Conservation (phyloP, 2,113 vertebrate genomes). For the Canis aureus region DNA sequence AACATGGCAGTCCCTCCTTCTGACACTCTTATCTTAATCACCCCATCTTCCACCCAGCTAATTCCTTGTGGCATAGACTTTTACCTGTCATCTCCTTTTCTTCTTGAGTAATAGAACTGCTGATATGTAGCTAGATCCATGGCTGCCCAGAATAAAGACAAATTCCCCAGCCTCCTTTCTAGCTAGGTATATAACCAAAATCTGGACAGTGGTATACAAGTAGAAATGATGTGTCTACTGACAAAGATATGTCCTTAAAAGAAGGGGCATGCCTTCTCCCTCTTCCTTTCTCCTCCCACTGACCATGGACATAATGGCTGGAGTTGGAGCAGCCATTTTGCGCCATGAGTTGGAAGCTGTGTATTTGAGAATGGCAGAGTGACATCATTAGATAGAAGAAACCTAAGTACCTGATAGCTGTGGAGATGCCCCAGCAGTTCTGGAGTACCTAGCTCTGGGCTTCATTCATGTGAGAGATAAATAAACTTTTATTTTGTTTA, state of each 20-base stretch:
- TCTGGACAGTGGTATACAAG: background rate
- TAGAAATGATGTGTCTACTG: background rate
- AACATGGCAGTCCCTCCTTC: background rate
- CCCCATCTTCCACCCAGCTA: background rate
- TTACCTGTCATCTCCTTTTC: background rate
- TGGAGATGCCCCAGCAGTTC: background rate
- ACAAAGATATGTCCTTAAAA: background rate
- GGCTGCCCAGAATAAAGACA: background rate
- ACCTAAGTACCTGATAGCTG: background rate
- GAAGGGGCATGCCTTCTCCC: background rate
- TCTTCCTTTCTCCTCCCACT: background rate
- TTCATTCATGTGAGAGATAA: background rate
- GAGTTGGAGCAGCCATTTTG: background rate
- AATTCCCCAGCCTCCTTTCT: background rate
- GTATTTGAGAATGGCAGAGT: background rate
- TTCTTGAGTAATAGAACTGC: background rate
- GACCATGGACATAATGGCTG: background rate
- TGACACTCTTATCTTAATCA: background rate
- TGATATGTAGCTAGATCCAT: background rate
- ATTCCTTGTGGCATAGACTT: background rate
- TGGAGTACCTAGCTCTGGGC: background rate
- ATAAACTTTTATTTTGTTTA: background rate
- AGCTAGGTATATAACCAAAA: background rate
- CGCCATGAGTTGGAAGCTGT: background rate
- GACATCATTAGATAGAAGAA: background rate